Evolutionary conservation across 2,113 vertebrate species (phyloP).

Genomic region (Gnathonemus longibarbis): DNA sequence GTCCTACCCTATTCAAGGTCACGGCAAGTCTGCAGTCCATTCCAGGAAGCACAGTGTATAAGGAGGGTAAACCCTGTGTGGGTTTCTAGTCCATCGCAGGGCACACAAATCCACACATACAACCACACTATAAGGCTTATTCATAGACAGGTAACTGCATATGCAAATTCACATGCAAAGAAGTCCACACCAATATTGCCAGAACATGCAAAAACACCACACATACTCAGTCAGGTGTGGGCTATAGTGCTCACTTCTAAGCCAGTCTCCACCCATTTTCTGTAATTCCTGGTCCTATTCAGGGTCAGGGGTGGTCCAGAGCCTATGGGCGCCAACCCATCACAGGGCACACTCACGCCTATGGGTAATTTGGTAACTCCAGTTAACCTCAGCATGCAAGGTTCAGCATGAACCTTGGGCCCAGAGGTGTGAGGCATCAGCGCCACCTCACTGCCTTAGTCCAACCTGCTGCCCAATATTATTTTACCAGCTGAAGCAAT

Average conservation of each 20-base stretch:
- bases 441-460: neutral
- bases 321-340: neutral
- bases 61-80: neutral
- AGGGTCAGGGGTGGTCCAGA: neutral
- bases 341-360: neutral
- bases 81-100: neutral
- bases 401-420: neutral
- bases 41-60: neutral
- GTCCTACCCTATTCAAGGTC: neutral
- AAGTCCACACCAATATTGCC: neutral
- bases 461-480: neutral
- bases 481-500: neutral
- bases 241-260: neutral
- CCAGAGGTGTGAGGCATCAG: neutral
- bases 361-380: neutral
- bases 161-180: neutral
- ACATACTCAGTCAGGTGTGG: neutral
- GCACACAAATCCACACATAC: neutral
- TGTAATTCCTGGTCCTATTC: neutral
- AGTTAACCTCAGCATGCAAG: neutral
- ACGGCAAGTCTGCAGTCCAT: neutral
- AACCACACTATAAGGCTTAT: neutral
- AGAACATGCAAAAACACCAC: neutral
- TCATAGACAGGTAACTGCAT: neutral
- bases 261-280: neutral